phyloP scores from a whole-genome alignment of 2,113 vertebrate genomes.

The Glaucidium brasilianum region DNA sequence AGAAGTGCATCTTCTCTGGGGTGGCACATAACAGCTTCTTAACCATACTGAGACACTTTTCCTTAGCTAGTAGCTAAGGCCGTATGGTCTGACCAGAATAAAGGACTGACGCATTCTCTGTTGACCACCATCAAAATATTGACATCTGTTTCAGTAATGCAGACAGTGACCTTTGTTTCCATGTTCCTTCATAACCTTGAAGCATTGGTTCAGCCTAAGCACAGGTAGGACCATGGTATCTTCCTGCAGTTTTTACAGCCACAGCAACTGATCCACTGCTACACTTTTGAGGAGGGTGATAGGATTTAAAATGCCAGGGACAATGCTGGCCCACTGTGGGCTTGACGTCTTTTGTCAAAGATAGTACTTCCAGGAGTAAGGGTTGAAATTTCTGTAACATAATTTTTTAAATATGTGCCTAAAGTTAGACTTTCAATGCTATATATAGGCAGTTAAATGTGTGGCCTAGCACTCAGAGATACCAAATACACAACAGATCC shows the following conservation, averaged over 20 bases:
- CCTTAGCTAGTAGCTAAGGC: background rate
- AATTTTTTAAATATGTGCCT: background rate
- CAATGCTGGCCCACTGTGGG: background rate
- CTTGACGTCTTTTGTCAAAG: background rate
- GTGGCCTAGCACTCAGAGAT: background rate
- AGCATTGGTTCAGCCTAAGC: background rate
- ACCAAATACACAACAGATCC: background rate
- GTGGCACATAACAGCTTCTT: background rate
- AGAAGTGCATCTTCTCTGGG: background rate
- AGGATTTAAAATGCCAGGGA: background rate
- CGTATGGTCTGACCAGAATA: background rate
- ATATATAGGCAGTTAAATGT: background rate
- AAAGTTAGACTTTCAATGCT: background rate
- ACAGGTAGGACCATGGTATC: no score
- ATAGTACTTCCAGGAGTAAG: background rate
- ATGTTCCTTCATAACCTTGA: fast-evolving
- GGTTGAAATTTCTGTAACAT: background rate
- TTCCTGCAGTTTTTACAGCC: background rate
- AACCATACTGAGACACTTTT: background rate
- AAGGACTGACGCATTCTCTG: background rate
- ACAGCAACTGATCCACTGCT: background rate
- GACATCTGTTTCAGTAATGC: background rate
- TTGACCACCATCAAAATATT: background rate
- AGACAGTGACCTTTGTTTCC: fast-evolving
- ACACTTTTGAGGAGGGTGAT: background rate